Conservation (phyloP, 1,140 invertebrate genomes). For the Papilio machaon region DNA sequence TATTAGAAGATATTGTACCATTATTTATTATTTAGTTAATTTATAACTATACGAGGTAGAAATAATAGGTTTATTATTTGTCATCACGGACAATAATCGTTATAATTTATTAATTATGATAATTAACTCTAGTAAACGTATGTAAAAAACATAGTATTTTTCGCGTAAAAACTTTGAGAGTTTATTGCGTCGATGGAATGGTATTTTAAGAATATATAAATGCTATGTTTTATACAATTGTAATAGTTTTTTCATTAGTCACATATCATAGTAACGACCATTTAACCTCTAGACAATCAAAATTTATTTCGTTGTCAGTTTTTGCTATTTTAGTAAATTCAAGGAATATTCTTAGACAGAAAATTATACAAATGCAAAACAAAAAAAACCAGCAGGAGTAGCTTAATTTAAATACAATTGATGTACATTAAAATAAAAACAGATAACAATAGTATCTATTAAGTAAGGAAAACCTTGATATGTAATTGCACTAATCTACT, state of each 20-base stretch:
- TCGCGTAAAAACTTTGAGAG: too few relatives aligned
- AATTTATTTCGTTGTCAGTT: neutral
- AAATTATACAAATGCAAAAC: neutral
- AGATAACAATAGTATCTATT: neutral
- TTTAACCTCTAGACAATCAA: neutral
- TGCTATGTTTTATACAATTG: too few relatives aligned
- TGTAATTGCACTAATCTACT: neutral
- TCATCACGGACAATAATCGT: too few relatives aligned
- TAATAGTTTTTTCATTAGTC: neutral
- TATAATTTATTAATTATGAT: too few relatives aligned
- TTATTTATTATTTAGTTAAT: too few relatives aligned
- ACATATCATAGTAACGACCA: neutral
- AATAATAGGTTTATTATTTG: too few relatives aligned
- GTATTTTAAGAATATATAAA: too few relatives aligned
- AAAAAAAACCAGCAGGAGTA: neutral
- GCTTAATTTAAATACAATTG: conserved; percentile 12
- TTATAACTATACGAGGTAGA: too few relatives aligned
- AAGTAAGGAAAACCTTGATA: neutral
- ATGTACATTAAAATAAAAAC: neutral
- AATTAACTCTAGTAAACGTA: too few relatives aligned
- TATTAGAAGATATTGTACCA: too few relatives aligned
- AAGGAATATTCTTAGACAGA: neutral
- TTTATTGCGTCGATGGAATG: neutral
- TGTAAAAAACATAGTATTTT: too few relatives aligned
- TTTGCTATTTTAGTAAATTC: neutral